Evolutionary conservation across 2,113 vertebrate genomes (phyloP).

Genomic region (Eclectus roratus): DNA sequence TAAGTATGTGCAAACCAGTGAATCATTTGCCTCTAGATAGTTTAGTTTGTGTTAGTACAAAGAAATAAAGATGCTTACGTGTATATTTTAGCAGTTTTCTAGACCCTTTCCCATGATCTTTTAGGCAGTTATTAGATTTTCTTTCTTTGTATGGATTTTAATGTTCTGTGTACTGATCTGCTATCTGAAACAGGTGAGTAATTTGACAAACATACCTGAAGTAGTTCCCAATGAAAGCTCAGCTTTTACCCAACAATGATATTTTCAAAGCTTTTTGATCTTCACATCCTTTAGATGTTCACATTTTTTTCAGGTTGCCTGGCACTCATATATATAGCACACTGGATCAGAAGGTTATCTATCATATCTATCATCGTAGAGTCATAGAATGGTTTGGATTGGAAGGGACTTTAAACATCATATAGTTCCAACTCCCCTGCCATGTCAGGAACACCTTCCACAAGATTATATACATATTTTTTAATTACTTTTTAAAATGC

Average conservation of each 20-base stretch:
- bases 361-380: not conserved
- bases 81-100: not conserved
- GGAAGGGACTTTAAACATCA: not conserved
- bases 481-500: not conserved
- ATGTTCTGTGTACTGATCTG: not conserved
- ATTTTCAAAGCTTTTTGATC: not conserved
- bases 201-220: not conserved
- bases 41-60: not conserved
- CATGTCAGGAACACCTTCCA: not conserved
- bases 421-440: not conserved
- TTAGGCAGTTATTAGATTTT: not conserved
- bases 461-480: not conserved
- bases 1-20: not conserved
- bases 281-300: not conserved
- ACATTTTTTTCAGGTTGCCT: not conserved
- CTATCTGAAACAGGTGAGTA: not conserved
- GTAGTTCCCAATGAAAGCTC: not conserved
- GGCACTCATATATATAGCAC: not conserved
- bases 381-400: not conserved
- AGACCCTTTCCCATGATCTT: not conserved
- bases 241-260: not conserved
- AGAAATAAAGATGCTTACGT: not conserved
- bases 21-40: not conserved
- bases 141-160: not conserved
- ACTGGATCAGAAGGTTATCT: not conserved